Evolutionary conservation across 2,113 vertebrate species (phyloP), one percentile per base, ranked within the genome.

Genomic region (Chauna torquata): DNA sequence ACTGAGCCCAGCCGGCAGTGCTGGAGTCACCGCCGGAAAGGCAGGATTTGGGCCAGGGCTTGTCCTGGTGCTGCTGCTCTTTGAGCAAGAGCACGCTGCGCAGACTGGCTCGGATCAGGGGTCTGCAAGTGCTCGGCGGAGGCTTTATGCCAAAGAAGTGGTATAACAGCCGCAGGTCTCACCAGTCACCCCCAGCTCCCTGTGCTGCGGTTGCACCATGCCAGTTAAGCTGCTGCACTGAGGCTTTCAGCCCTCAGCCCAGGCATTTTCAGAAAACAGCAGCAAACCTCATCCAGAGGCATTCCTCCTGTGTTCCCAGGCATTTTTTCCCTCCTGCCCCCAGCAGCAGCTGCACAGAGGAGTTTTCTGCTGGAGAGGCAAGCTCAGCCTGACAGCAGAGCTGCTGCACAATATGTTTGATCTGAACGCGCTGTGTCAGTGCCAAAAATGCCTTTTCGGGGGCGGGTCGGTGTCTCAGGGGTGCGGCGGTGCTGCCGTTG

Each of bases 351-450:
- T 19, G 34, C 18, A 18, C 16, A 3, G 34, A 49, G 61, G 40
- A 54, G 55, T 10, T 81, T 54, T 32, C 72, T 11, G 80, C 58
- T 5, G 66, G 62, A 45, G 72, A 77, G 30, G 74, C n/a, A 78
- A 14, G 81, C 58, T 9, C 0, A 1, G 52, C 16, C 49, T 22
- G 57, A 5, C n/a, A 22, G 91, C 78, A 70, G 70, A 54, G 62
- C 76, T 3, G 62, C 72, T 24, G 54, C 2, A 1, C 32, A 1
- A 1, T 4, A 64, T 1, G 3, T 22, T 17, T 17, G 81, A 30
- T 42, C 16, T 24, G 2, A 11, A 8, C 0, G 0, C 0, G 1
- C 1, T 0, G 2, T 25, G 16, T 23, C 0, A 4, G 4, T 3
- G 70, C 1, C 65, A 2, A 6, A 78, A 68, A 47, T 32, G 69